Base-by-base conservation (phyloP, 2,888 invertebrate species). In the Caenorhabditis uteleia region DNA sequence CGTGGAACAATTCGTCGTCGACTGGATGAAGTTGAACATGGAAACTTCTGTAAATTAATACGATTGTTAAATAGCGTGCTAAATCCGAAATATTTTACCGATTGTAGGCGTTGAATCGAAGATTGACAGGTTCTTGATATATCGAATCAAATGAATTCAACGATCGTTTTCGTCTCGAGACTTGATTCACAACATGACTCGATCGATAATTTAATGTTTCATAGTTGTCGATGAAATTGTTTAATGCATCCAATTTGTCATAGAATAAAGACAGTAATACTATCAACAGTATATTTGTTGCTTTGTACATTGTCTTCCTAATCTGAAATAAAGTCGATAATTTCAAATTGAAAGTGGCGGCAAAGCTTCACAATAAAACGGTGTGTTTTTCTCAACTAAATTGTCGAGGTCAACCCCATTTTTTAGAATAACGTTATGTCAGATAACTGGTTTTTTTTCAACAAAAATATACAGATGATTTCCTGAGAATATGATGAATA, bases 141-240 rank as follows among this genome's bases (percentile, higher is more conserved):
- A 51, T 47, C 3, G 54, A 48, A 4, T 56, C 49, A 1, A 33
- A 16, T 25, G 53, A 44, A 16, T 45, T 53, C 29, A 60, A 56
- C 27, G 70, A 68, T 46, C 73, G 58, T 60, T 73, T 73, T 48
- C 60, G 48, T 42, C 72, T 45, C 16, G 64, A 43, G 16, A 65
- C 58, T 48, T 65, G 58, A 44, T 43, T 58, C 16, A 53, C 60
- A 26, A 57, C 53, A 40, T 58, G 59, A 5, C 47, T 58, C 34
- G 70, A 55, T 12, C 59, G 48, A 56, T 82, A 82, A 49, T 61
- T 81, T 33, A 82, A 60, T 23, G 77, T 73, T 39, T 82, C 78
- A 56, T 68, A 82, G 23, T 73, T 67, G 55, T 82, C 82, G 23
- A 82, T 75, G 38, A 76, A 82, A 57, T 76, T 77, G 65, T 80